A percentile compares a stretch with the other conserved stretches of the same genome.
Evolutionary conservation across 2,888 invertebrate genomes (phyloP).

Genomic region (Conops quadrifasciatus): DNA sequence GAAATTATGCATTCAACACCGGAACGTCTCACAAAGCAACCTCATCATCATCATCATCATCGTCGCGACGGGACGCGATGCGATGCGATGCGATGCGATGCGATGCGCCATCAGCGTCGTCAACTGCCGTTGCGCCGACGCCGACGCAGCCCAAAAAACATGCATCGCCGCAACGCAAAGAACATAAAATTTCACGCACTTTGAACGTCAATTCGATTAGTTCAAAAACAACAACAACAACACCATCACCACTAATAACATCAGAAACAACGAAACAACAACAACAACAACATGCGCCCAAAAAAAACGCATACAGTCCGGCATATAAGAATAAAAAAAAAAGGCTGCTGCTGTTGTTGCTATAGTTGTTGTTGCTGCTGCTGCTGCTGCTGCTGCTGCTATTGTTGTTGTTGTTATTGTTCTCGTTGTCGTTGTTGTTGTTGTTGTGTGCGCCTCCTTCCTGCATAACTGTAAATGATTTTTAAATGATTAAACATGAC

Average conservation of each 20-base stretch:
- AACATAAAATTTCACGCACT: constrained; percentile 35
- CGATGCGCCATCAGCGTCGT: not conserved
- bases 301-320: too few species aligned
- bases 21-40: not conserved
- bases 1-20: constrained; percentile 18
- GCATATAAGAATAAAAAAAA: not conserved
- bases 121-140: constrained; percentile 7
- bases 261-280: not conserved
- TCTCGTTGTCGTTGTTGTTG: constrained; percentile 16
- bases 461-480: constrained; percentile 36
- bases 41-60: not conserved
- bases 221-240: constrained; percentile 29
- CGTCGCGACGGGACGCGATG: too few species aligned
- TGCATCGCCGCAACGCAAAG: constrained; percentile 12
- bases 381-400: too few species aligned
- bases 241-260: constrained; percentile 8
- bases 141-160: constrained; percentile 18
- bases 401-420: too few species aligned
- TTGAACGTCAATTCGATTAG: constrained; percentile 36
- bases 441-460: constrained; percentile 15
- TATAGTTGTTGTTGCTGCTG: not conserved
- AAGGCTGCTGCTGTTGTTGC: constrained; percentile 6
- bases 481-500: constrained; percentile 37
- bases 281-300: too few species aligned
- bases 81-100: too few species aligned